Evolutionary conservation across 2,888 invertebrate species (phyloP).

Genomic region (Tenthredo livida): DNA sequence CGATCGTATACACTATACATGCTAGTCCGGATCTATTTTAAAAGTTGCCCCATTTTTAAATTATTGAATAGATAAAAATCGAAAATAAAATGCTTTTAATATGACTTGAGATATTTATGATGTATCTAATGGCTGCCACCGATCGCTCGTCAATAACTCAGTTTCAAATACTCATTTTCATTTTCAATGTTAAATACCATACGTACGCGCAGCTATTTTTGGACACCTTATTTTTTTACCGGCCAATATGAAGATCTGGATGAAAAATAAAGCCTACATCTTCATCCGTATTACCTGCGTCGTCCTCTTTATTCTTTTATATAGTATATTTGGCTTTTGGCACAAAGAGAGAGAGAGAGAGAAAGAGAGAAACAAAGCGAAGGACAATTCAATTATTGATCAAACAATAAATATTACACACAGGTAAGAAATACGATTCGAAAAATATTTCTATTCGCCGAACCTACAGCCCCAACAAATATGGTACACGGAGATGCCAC

Average conservation of each 20-base stretch:
- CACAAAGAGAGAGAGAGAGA: background rate
- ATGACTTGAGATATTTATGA: background rate
- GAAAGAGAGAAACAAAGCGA: background rate
- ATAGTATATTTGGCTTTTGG: background rate
- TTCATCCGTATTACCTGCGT: background rate
- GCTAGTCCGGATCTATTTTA: background rate
- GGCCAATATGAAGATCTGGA: background rate
- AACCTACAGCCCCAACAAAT: background rate
- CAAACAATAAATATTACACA: background rate
- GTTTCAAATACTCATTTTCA: background rate
- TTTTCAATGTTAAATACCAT: background rate
- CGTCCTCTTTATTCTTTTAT: background rate
- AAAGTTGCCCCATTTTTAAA: background rate
- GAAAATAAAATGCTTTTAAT: slow-evolving; percentile 6
- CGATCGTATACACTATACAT: background rate
- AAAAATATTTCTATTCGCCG: background rate
- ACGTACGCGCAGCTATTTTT: background rate
- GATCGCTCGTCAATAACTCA: background rate
- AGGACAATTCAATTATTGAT: background rate
- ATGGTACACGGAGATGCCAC: background rate
- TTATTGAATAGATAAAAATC: background rate
- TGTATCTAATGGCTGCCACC: background rate
- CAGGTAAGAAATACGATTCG: background rate
- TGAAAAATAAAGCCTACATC: background rate
- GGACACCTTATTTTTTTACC: background rate